Evolutionary conservation across 2,113 vertebrate genomes (phyloP), one percentile per base, ranked within the genome.

Genomic region (Acanthochromis polyacanthus): DNA sequence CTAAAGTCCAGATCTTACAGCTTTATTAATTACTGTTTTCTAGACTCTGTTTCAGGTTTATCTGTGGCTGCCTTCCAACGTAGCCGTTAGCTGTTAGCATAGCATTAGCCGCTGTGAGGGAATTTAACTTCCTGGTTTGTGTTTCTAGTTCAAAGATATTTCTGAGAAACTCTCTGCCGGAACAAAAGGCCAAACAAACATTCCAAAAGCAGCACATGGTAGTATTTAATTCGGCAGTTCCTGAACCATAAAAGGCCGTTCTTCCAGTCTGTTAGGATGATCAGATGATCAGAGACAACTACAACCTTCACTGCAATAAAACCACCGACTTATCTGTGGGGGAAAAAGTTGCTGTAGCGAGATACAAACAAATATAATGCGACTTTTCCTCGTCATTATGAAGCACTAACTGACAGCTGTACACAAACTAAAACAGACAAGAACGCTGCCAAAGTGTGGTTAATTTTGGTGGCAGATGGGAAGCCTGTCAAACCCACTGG

Each of bases 381-480:
- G 19, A 8, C 38, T 71, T 16, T 56, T 56, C 14, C 32, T 40
- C 22, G 19, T 28, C 30, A 60, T 51, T 40, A 66, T 1, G 0
- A 53, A 15, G 32, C 65, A 40, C 46, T 12, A 5, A 70, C 8
- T 48, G 38, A 75, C 38, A 11, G 58, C 22, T 28, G 30, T 4
- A 45, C 14, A 48, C 19, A 56, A 60, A 38, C 22, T 52, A 11
- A 32, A 45, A 67, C 69, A 1, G 20, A 45, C 52, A 30, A 53
- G 4, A 4, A 14, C 1, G 43, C n/a, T 40, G 46, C 5, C 28
- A 70, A 74, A 80, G 56, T 25, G 30, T 51, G 30, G 56, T 82
- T 58, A 14, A 64, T 73, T 65, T 30, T 61, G 51, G 60, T 50
- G 60, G 64, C 83, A 83, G 66, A 85, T 83, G 74, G 80, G 23